Conservation (phyloP, 2,888 invertebrate species). For the Nomada ferruginata region DNA sequence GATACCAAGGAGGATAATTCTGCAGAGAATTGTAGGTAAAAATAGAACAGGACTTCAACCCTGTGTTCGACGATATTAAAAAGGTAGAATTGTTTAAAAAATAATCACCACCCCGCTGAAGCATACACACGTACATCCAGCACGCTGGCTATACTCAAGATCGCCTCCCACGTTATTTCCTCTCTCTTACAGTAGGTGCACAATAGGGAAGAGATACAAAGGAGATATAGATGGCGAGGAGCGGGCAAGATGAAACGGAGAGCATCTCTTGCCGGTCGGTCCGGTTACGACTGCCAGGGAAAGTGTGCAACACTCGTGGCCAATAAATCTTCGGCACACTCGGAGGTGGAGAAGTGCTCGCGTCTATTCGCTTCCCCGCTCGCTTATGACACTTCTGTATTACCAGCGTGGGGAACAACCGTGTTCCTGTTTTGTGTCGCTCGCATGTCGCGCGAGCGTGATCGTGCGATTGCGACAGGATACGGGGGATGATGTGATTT, state of each 20-base stretch:
- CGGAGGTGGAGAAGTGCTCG: conserved; percentile 58
- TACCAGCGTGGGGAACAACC: conserved; percentile 55
- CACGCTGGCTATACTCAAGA: too few relatives aligned
- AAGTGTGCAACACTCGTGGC: conserved; percentile 72
- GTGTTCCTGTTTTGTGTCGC: conserved; percentile 33
- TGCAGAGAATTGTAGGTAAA: too few relatives aligned
- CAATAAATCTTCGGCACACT: conserved; percentile 82
- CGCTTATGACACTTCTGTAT: conserved; percentile 70
- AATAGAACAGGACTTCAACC: too few relatives aligned
- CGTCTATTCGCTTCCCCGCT: conserved; percentile 61
- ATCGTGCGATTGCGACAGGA: conserved; percentile 37
- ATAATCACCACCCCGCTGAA: too few relatives aligned
- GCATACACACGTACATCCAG: too few relatives aligned
- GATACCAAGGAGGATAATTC: too few relatives aligned
- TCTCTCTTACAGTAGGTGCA: conserved; percentile 7
- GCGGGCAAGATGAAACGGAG: conserved; percentile 53
- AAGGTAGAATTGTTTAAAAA: too few relatives aligned
- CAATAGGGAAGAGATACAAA: conserved; percentile 50
- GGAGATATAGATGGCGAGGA: conserved; percentile 36
- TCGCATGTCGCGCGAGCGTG: conserved; percentile 40
- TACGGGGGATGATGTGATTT: not conserved
- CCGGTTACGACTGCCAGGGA: conserved; percentile 77
- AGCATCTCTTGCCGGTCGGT: conserved; percentile 53
- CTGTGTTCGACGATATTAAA: too few relatives aligned
- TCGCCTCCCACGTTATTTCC: not conserved